These are phyloP conservation scores for Zingel zingel DNA, from an alignment of 2,113 vertebrate genomes.

Conservation along the genomic window DNA sequence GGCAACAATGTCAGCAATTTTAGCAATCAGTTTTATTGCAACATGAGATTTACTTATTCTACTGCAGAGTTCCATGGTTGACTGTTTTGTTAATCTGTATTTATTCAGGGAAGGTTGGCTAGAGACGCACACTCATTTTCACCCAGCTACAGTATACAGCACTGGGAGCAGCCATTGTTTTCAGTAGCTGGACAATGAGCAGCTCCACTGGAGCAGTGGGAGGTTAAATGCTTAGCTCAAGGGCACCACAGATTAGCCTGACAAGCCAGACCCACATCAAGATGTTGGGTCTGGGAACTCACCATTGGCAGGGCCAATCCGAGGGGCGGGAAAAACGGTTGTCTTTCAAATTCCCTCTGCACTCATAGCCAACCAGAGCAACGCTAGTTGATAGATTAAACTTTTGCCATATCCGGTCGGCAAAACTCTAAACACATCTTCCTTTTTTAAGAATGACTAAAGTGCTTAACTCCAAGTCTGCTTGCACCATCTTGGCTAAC, in stretches of 20 bases:
- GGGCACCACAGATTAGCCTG: slow-evolving; percentile 34
- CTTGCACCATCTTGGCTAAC: not conserved
- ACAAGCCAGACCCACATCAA: too few relatives aligned
- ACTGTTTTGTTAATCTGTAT: slow-evolving; percentile 26
- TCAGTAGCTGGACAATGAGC: slow-evolving; percentile 57
- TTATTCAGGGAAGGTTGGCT: slow-evolving; percentile 24
- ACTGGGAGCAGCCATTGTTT: slow-evolving; percentile 43
- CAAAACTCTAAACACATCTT: too few relatives aligned
- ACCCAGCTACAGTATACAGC: slow-evolving; percentile 9
- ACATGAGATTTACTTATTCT: slow-evolving; percentile 8
- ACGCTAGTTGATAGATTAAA: too few relatives aligned
- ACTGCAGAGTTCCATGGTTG: not conserved
- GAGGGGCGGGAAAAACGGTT: too few relatives aligned
- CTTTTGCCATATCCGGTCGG: too few relatives aligned
- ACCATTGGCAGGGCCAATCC: too few relatives aligned
- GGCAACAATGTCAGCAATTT: slow-evolving; percentile 16
- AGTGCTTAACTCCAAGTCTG: too few relatives aligned
- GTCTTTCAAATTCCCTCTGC: too few relatives aligned
- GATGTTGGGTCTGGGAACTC: too few relatives aligned
- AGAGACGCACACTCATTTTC: slow-evolving; percentile 11
- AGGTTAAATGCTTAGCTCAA: slow-evolving; percentile 62
- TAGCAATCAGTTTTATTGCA: slow-evolving; percentile 8
- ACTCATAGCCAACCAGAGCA: too few relatives aligned
- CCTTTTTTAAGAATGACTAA: too few relatives aligned
- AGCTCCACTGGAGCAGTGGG: slow-evolving; percentile 59